Evolutionary conservation across 1,140 invertebrate species (phyloP), one percentile per base, ranked within the genome.

Genomic region (Drosophila ogumai): DNA sequence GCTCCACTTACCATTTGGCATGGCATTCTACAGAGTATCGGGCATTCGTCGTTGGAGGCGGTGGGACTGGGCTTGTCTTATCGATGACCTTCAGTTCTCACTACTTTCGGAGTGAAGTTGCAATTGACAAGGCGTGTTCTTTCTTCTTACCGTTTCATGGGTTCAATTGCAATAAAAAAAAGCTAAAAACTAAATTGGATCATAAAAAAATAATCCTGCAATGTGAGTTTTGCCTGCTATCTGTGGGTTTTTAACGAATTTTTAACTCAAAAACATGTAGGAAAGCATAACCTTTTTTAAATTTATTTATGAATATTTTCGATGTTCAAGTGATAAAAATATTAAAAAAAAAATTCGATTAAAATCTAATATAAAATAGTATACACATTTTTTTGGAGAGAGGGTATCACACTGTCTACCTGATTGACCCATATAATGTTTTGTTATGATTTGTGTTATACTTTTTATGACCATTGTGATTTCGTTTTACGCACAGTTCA

Each of bases 401-500:
- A 61, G 59, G 59, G 59, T 54, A 61, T 61, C 31, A 50, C 17
- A 3, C 17, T 9, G 19, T 34, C 32, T 36, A 36, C 50, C 17
- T 9, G 6, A 13, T 34, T 5, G 17, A 12, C 13, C 31, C 6
- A 13, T 22, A 34, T 22, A 36, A 36, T 19, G 13, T 36, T 54
- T 67, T 69, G 46, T 31, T 61, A 25, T 44, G 63, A 46, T 63
- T 63, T 64, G 38, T 64, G 10, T 50, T 50, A 15, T 64, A 25
- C 19, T 28, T 73, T 41, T 28, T 49, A 52, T 73, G 38, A 22
- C 40, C 56, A 31, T 38, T 52, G 68, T 49, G 68, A 60, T 73
- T 75, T 75, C 60, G 55, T 43, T 54, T 75, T 58, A 52, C 46
- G 46, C 72, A 66, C 55, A 56, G 40, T 73, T 65, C 50, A 61